These are phyloP conservation scores for Creontiades dilutus DNA, from an alignment of 2,888 invertebrate genomes.

Conservation along the genomic window DNA sequence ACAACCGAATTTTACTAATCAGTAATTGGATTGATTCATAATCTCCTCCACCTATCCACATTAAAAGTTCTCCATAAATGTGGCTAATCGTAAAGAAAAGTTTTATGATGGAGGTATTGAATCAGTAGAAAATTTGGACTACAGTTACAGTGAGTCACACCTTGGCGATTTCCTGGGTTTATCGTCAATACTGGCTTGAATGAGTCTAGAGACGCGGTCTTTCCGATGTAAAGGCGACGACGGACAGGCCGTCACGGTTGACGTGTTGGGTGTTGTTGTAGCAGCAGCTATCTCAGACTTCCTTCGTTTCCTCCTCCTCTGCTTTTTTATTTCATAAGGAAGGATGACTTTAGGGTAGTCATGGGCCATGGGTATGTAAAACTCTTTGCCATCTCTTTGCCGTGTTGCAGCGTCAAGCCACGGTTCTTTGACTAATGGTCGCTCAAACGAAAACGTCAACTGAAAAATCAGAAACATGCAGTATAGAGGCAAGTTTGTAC, in stretches of 20 bases:
- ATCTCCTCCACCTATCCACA: too few relatives aligned
- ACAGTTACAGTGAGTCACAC: neutral
- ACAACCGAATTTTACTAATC: too few relatives aligned
- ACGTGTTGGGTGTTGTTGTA: neutral
- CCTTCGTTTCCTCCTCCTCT: slow-evolving; percentile 15
- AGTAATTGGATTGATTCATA: too few relatives aligned
- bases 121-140: too few relatives aligned
- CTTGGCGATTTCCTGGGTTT: slow-evolving; percentile 89
- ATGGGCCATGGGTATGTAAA: slow-evolving; percentile 81
- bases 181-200: slow-evolving; percentile 78
- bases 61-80: too few relatives aligned
- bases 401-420: slow-evolving; percentile 90
- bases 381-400: slow-evolving; percentile 86
- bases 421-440: slow-evolving; percentile 85
- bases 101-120: too few relatives aligned
- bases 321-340: slow-evolving; percentile 83
- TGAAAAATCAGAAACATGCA: neutral
- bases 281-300: neutral
- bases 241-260: slow-evolving; percentile 5
- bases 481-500: neutral
- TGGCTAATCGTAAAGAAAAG: too few relatives aligned
- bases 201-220: slow-evolving; percentile 58
- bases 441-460: slow-evolving; percentile 86
- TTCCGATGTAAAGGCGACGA: slow-evolving; percentile 58
- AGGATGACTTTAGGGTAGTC: slow-evolving; percentile 82